Conservation (phyloP, 2,113 vertebrate species). For the Burhinus bistriatus region DNA sequence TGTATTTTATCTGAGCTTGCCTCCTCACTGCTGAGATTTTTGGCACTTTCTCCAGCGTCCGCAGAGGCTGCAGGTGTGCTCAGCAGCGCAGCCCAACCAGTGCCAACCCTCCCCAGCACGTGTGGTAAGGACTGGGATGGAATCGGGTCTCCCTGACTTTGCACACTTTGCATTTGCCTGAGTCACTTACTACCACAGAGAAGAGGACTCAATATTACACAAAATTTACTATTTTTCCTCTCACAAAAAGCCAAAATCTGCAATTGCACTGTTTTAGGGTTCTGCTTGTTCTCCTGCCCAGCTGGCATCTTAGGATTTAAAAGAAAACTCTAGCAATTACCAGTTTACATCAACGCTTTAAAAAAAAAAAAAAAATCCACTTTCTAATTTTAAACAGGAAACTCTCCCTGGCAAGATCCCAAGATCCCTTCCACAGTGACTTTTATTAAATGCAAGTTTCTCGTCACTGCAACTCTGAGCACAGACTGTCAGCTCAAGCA, state of each 20-base stretch:
- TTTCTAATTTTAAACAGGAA: constrained; percentile 51
- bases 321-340: constrained; percentile 7
- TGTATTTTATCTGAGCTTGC: neutral
- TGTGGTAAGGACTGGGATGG: accelerated
- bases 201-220: neutral
- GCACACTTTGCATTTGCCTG: neutral
- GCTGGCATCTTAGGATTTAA: neutral
- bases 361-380: neutral
- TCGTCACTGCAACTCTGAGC: neutral
- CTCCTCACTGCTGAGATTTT: neutral
- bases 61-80: neutral
- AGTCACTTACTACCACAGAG: neutral
- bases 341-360: neutral
- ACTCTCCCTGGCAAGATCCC: constrained; percentile 31
- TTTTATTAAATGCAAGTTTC: neutral
- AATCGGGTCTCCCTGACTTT: neutral
- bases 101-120: neutral
- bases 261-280: neutral
- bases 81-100: neutral
- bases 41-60: accelerated
- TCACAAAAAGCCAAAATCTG: neutral
- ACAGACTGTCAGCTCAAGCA: neutral
- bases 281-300: neutral
- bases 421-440: neutral
- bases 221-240: neutral